These are phyloP conservation scores for Pygocentrus nattereri DNA, from an alignment of 2,797 vertebrate species.

Conservation along the genomic window DNA sequence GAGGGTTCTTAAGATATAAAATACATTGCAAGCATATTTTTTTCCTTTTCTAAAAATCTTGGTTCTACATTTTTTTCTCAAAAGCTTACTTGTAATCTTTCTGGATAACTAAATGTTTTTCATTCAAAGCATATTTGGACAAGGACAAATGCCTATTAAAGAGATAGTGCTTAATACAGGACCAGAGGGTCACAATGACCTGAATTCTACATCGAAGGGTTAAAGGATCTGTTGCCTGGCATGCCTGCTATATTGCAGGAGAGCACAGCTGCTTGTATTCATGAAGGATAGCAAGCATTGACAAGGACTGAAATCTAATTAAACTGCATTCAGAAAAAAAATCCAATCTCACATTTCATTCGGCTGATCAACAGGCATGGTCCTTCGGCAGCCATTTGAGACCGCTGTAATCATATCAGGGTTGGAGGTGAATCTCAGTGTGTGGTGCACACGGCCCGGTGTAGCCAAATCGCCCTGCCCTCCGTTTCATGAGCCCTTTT, in stretches of 20 bases:
- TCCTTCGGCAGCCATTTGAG: conserved; percentile 42
- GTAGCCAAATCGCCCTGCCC: conserved; percentile 2
- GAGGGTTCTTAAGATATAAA: neutral
- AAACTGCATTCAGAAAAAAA: conserved; percentile 48
- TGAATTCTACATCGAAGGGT: neutral
- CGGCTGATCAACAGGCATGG: conserved; percentile 28
- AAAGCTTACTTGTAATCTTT: neutral
- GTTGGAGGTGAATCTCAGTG: conserved; percentile 8
- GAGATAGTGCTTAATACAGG: neutral
- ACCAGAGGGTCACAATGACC: conserved; percentile 27
- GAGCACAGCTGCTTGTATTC: conserved; percentile 38
- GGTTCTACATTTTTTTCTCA: neutral
- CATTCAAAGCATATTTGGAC: conserved; percentile 2
- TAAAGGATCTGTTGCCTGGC: neutral
- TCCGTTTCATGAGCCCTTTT: neutral
- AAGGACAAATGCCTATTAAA: conserved; percentile 20
- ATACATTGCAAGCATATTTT: neutral
- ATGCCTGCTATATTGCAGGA: neutral
- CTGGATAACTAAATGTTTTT: neutral
- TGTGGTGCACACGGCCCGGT: neutral
- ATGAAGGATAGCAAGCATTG: conserved; percentile 37
- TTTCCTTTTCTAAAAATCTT: neutral
- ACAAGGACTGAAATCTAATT: conserved; percentile 45
- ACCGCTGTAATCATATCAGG: conserved; percentile 40
- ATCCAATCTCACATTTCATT: conserved; percentile 43